phyloP scores from a whole-genome alignment of 1,140 invertebrate species.

The Helicorthomorpha holstii region DNA sequence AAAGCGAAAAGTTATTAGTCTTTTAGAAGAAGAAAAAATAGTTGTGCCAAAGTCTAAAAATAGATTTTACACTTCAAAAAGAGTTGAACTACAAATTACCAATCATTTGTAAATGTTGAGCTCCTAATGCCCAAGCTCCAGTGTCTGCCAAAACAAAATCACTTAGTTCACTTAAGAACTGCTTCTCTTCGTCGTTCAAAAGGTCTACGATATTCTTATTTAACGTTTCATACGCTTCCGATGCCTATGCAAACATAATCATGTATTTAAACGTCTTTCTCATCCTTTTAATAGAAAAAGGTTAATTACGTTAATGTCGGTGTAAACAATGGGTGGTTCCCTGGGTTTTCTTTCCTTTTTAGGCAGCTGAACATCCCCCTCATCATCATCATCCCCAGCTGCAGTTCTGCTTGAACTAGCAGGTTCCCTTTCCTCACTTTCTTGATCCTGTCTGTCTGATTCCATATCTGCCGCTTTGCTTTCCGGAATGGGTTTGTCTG shows the following conservation, averaged over 20 bases:
- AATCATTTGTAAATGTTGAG: constrained; percentile 66
- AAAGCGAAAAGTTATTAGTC: too few relatives aligned
- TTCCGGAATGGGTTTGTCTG: neutral
- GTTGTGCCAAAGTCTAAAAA: too few relatives aligned
- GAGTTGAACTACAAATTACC: constrained; percentile 33
- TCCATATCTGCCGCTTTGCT: neutral
- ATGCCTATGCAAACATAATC: too few relatives aligned
- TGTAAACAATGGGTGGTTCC: constrained; percentile 70
- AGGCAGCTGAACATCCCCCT: constrained; percentile 4
- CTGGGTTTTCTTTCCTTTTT: constrained; percentile 34
- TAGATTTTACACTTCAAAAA: neutral
- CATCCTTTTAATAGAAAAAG: too few relatives aligned
- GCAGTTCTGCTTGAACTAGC: constrained; percentile 2
- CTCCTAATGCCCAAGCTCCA: constrained; percentile 76
- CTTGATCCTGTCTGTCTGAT: constrained; percentile 38
- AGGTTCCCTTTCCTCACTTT: constrained; percentile 8
- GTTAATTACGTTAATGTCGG: constrained; percentile 51
- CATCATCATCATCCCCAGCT: constrained; percentile 7
- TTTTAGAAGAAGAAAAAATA: too few relatives aligned
- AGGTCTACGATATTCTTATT: constrained; percentile 40
- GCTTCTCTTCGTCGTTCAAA: constrained; percentile 28
- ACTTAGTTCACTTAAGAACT: constrained; percentile 45
- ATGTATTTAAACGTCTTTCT: too few relatives aligned
- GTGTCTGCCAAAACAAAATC: constrained; percentile 74
- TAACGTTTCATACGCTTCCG: constrained; percentile 43